Base-by-base conservation (phyloP, 2,888 invertebrate genomes). In the Ennomos quercinarius region DNA sequence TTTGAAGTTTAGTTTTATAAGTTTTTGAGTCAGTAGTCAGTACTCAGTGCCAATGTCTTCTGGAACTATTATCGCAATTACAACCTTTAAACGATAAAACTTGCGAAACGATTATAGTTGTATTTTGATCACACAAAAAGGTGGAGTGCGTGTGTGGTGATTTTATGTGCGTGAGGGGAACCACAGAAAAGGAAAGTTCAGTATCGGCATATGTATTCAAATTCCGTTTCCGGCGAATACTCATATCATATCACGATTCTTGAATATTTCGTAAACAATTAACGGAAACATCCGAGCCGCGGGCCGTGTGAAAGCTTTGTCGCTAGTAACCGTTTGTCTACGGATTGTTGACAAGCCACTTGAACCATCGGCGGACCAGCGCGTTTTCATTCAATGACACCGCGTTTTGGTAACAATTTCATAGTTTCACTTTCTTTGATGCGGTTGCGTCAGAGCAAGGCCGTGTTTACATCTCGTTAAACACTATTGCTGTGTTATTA, bases 351-450 rank as follows among this genome's bases (percentile, higher is more conserved):
- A 81, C 80, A 83, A 81, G 80, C 77, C 70, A 63, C 71, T 70
- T 73, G 80, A 74, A 80, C 78, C 78, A 76, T 75, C 74, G 64
- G 56, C 72, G 68, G 66, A 70, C 67, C 57, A 50, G 53, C 59
- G 63, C 50, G 44, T 80, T 80, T 80, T 81, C 79, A 77, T 75
- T 73, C 75, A 77, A 76, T 80, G 81, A 77, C 76, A 72, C 71
- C 72, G 67, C 71, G 73, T 76, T 84, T 86, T 78, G 78, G 73
- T 69, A 68, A 77, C 74, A 74, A 80, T 84, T 82, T 83, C 76
- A 76, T 72, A 79, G 80, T 88, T 87, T 88, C 87, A 85, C 89
- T 89, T 89, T 87, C 86, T 80, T 87, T 68, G 65, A 58, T 44
- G 58, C 49, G 59, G 60, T 83, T 84, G 74, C 83, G 82, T 83